Conservation (phyloP, 2,113 vertebrate genomes). For the Rhodinocichla rosea region DNA sequence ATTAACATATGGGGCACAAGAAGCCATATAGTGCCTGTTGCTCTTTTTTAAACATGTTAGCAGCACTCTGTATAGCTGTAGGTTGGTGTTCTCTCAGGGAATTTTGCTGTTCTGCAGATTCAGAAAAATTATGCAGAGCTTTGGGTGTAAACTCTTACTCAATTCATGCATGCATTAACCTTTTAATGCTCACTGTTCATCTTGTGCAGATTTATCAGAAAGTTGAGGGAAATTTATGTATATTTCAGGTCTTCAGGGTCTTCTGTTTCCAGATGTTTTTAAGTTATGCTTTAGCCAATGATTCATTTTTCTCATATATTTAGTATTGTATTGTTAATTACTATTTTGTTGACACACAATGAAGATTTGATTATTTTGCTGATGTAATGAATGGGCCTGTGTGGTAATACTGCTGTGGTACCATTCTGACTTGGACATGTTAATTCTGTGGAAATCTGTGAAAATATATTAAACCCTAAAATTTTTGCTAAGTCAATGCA, state of each 20-base stretch:
- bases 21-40: constrained; percentile 49
- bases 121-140: neutral
- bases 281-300: neutral
- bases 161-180: neutral
- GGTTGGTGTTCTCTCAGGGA: neutral
- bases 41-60: neutral
- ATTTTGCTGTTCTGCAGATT: neutral
- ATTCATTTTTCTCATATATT: neutral
- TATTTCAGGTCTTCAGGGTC: neutral
- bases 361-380: neutral
- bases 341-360: neutral
- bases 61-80: neutral
- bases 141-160: neutral
- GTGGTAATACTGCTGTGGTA: neutral
- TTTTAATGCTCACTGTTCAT: neutral
- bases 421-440: neutral
- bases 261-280: neutral
- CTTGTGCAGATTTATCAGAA: neutral
- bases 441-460: neutral
- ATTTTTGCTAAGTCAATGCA: neutral
- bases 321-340: neutral
- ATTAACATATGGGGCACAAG: neutral
- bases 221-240: neutral
- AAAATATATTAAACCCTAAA: neutral
- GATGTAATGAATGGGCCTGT: neutral